These are phyloP conservation scores for Gavia stellata DNA, from an alignment of 2,113 vertebrate species.

Conservation along the genomic window DNA sequence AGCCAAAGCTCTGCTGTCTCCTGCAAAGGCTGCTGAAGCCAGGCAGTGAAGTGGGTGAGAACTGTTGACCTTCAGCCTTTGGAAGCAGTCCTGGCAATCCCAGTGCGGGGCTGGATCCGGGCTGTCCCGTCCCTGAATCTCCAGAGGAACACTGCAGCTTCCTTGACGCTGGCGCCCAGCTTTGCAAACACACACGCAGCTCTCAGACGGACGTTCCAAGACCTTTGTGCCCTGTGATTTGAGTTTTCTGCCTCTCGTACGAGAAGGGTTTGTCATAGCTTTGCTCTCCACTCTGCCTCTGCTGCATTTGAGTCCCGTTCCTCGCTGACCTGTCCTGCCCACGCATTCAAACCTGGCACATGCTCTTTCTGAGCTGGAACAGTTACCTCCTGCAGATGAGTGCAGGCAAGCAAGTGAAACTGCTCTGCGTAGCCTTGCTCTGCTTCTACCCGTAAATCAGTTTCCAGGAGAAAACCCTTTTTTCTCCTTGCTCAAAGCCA, in stretches of 20 bases:
- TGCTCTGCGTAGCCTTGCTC: not conserved
- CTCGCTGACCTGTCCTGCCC: not conserved
- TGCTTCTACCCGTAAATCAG: not conserved
- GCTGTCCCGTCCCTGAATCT: not conserved
- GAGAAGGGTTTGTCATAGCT: not conserved
- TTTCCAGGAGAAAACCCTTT: not conserved
- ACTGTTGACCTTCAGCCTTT: not conserved
- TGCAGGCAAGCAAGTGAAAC: not conserved
- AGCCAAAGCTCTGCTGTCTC: not conserved
- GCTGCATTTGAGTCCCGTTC: not conserved
- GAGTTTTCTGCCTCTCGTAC: not conserved
- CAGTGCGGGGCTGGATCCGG: accelerated
- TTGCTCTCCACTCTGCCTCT: not conserved
- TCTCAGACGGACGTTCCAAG: not conserved
- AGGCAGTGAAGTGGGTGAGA: not conserved
- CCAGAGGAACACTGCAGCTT: not conserved
- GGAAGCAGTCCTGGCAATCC: not conserved
- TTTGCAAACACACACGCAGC: not conserved
- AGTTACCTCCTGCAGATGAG: not conserved
- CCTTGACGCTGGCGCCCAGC: not conserved
- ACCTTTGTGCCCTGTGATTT: not conserved
- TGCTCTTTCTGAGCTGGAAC: not conserved
- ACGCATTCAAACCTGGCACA: not conserved
- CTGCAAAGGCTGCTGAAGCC: not conserved
- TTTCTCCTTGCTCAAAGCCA: not conserved